Base-by-base conservation (phyloP, 2,888 invertebrate genomes). In the Drosophila kokeensis region DNA sequence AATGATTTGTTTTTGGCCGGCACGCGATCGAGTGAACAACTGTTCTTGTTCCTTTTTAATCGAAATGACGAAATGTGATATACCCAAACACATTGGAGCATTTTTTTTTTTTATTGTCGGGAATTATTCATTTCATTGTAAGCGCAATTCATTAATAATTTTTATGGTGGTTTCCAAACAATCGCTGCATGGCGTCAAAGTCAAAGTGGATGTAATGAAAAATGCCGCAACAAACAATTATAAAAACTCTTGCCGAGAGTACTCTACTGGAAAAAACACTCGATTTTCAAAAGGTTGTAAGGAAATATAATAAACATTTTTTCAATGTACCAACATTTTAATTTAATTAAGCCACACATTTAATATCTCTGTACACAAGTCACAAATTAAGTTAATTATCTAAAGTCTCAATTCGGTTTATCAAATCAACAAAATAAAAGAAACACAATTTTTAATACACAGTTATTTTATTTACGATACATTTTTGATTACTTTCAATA, bases 1-100 rank as follows among this genome's bases (percentile, higher is more conserved):
- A 91, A 91, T 91, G 91, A 91, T 91, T 90, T 91, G 83, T 86
- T 87, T 84, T 84, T 79, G 74, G 77, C 62, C 78, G 75, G 67
- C 91, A 91, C 90, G 91, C 91, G 71, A 90, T 77, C 79, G 45
- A 45, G 34, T 49, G 21, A 61, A 58, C 81, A 79, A 81, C 73
- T 77, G 81, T 70, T 60, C 59, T 42, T 10, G 50, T 63, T 73
- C 52, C 13, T 32, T 42, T 50, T 50, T 65, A 74, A 74, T 64
- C 73, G 57, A 52, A 77, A 62, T 63, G 53, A 38, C 42, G 81
- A 72, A 84, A 89, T 74, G 30, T 69, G 85, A 81, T 87, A 90
- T 73, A 32, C 18, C 27, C 61, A 40, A 4, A 38, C 63, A 52
- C 27, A 55, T 48, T 64, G 58, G 58, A 54, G 58, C 32, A 6